phyloP scores from a whole-genome alignment of 2,113 vertebrate genomes.

The Nothobranchius furzeri region DNA sequence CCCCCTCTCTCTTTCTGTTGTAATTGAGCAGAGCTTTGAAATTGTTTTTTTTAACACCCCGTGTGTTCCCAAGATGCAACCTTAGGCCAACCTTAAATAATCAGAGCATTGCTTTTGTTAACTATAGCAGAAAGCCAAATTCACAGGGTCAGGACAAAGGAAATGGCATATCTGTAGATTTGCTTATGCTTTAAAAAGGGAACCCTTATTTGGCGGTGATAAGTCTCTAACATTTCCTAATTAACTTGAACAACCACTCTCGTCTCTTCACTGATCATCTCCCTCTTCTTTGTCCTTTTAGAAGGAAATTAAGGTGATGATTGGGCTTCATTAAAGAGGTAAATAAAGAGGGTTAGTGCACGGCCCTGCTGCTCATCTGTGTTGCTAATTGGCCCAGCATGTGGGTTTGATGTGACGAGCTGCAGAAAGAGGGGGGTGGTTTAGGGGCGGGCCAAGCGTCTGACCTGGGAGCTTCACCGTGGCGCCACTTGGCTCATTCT shows the following conservation, averaged over 20 bases:
- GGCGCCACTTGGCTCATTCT: constrained; percentile 31
- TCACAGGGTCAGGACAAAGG: constrained; percentile 82
- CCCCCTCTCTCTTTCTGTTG: constrained; percentile 77
- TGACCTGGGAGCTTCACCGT: constrained; percentile 61
- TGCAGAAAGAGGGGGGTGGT: constrained; percentile 42
- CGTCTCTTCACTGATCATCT: constrained; percentile 29
- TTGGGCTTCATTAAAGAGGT: constrained; percentile 72
- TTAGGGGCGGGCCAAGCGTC: constrained; percentile 41
- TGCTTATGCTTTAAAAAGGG: constrained; percentile 77
- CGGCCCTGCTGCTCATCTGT: constrained; percentile 48
- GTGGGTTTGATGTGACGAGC: constrained; percentile 63
- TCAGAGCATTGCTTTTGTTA: constrained; percentile 81
- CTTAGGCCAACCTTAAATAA: constrained; percentile 59
- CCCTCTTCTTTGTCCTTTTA: constrained; percentile 58
- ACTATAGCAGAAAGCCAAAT: constrained; percentile 82
- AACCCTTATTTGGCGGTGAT: constrained; percentile 51
- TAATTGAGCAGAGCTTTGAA: constrained; percentile 90
- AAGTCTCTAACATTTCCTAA: constrained; percentile 19
- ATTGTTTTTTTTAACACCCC: constrained; percentile 82
- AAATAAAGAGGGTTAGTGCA: constrained; percentile 64
- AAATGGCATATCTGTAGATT: constrained; percentile 69
- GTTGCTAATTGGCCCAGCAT: constrained; percentile 69
- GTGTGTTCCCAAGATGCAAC: constrained; percentile 75
- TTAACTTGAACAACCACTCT: constrained; percentile 5
- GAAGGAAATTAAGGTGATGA: constrained; percentile 65